Evolutionary conservation across 2,888 invertebrate species (phyloP), one percentile per base, ranked within the genome.

Genomic region (Lycaena phlaeas): DNA sequence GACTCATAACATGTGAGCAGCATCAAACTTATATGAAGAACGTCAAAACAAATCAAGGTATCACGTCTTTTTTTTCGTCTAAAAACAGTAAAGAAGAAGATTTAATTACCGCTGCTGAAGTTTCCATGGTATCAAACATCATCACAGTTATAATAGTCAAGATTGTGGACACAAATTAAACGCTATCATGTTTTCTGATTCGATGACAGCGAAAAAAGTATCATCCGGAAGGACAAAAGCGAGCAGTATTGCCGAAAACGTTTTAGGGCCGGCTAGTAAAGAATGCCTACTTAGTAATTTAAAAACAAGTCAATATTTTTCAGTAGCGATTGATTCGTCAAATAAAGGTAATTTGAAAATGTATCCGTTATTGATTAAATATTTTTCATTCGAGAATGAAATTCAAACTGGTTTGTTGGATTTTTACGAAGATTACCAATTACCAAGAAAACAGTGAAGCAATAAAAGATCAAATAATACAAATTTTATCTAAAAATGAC

Each of bases 381-480:
- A 31, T 31, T 17, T 31, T 31, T 31, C 31, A 15, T 31, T 31
- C 11, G 15, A 31, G 31, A 17, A 17, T 31, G 17, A 15, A 3
- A 17, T 17, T n/a, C 31, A 31, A 29, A 10, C 31, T 2, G 31
- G 31, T 31, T 31, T 31, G 15, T 17, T 31, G 17, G 17, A 31
- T 31, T 31, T 31, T 31, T 31, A 31, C 17, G 36, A 44, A 44
- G 38, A 44, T 36, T 15, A 38, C n/a, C n/a, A n/a, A n/a, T n/a
- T n/a, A n/a, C 34, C 36, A 28, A 38, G 44, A 41, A 44, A 41
- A 34, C 38, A 36, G 41, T 6, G 38, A 41, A 41, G 38, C 38
- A 36, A 38, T 41, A 31, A 44, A 41, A 41, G 27, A 31, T 31
- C 27, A 37, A 31, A 37, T 41, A 31, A 41, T 30, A 36, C 12